Base-by-base conservation (phyloP, 2,113 vertebrate species). In the Trichechus manatus region DNA sequence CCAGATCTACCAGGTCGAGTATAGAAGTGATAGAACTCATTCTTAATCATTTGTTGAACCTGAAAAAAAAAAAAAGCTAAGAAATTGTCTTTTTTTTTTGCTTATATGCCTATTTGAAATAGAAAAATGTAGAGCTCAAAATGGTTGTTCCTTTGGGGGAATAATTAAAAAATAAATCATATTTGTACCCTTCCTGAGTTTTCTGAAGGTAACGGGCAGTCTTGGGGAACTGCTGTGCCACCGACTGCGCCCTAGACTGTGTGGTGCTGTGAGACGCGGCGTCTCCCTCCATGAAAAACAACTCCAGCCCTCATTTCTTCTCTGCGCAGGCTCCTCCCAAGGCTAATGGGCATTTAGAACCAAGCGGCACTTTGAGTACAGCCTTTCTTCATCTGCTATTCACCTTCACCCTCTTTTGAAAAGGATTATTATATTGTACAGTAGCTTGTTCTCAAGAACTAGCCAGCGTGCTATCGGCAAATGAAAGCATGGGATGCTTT, bases 191-290 rank as follows among this genome's bases (percentile, higher is more conserved):
- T 84, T 87, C 83, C 29, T 33, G 68, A 59, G 22, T 78, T 87
- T 94, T 87, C 31, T 72, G 11, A 82, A 92, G 44, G 25, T 47
- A 86, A 81, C 20, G 63, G 5, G 19, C 13, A 10, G 6, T 59
- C 17, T 31, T 61, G 77, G 47, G 25, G 56, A 36, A 39, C 17
- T 42, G 0, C 14, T 92, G 19, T 36, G 53, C 10, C 13, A 1
- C 5, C 11, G 14, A 23, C 56, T 1, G 44, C 1, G 22, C 5
- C 22, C 5, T 1, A 42, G 20, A n/a, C 23, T 1, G 0, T n/a
- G 1, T 19, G 53, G 50, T 15, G 3, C 31, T 50, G 44, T 31
- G 59, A 27, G 64, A 39, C 4, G 20, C 29, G 7, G 3, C 0
- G 0, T 33, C 5, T 7, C 6, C 1, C 11, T 53, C 13, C 22